Evolutionary conservation across 2,797 vertebrate genomes (phyloP), one percentile per base, ranked within the genome.

Genomic region (Avahi laniger): DNA sequence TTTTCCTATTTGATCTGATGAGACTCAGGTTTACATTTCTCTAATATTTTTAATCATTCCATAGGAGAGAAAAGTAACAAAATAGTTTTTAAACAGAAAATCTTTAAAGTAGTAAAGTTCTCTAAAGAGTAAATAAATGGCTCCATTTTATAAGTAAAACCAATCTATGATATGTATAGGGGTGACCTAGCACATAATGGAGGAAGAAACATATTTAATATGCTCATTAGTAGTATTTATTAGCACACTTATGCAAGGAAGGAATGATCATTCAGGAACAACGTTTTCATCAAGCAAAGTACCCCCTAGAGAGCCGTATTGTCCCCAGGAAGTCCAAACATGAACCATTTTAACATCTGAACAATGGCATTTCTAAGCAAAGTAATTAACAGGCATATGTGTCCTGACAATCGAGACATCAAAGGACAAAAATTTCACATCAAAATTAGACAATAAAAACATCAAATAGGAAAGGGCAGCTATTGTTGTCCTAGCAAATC

Each of bases 231-330:
- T 65, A 2, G 0, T 84, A 38, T 76, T 70, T 88, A 93, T 79
- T 97, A 95, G 61, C 61, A 91, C 26, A 65, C 15, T 30, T 35
- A 89, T 2, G 1, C 72, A 80, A 63, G 30, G 57, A 93, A 96
- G 59, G 20, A 72, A 92, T 85, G 33, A 81, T 72, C 70, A 87
- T 89, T 89, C 90, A 93, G 83, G 38, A 96, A 90, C 41, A 96
- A 88, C n/a, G 91, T 81, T 97, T 96, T 93, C 72, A 94, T 95
- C 89, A 97, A 80, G 80, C 17, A 8, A 89, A 83, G 50, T 85
- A 52, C 24, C 59, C 81, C 89, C 81, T 93, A 54, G 93, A 86
- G 96, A 98, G 93, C 9, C 41, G 57, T 91, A 33, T 33, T 90
- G n/a, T 88, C 88, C 76, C 67, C 3, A 80, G 92, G 91, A 95